phyloP scores from a whole-genome alignment of 2,888 invertebrate species.

The Gerris lacustris region DNA sequence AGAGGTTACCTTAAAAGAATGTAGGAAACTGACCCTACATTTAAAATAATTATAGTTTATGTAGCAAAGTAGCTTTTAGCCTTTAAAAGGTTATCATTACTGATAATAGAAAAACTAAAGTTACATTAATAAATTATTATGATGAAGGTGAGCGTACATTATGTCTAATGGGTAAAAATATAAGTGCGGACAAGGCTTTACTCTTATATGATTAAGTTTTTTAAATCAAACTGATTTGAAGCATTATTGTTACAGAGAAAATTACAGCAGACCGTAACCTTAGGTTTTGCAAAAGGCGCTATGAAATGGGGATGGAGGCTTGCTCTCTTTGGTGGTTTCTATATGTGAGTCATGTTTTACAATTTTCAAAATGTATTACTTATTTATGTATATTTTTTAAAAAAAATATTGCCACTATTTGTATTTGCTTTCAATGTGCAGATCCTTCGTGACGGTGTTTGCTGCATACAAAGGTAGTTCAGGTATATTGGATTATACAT shows the following conservation, averaged over 20 bases:
- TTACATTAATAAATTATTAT: too few relatives aligned
- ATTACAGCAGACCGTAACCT: slow-evolving; percentile 55
- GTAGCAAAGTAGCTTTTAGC: too few relatives aligned
- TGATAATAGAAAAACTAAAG: too few relatives aligned
- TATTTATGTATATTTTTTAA: background rate
- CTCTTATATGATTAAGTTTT: background rate
- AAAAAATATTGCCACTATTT: too few relatives aligned
- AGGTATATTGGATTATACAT: slow-evolving; percentile 52
- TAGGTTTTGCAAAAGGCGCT: slow-evolving; percentile 60
- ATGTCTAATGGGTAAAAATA: background rate
- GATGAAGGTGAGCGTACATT: background rate
- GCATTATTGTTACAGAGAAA: slow-evolving; percentile 42
- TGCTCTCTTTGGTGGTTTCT: slow-evolving; percentile 52
- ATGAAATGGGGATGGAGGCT: slow-evolving; percentile 56
- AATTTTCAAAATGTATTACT: background rate
- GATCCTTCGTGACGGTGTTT: slow-evolving; percentile 49
- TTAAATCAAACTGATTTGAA: too few relatives aligned
- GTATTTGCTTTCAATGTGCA: slow-evolving; percentile 33
- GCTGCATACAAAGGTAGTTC: slow-evolving; percentile 55
- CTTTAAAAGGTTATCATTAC: too few relatives aligned
- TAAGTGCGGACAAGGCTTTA: background rate
- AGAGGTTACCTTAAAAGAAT: too few relatives aligned
- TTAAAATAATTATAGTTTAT: too few relatives aligned
- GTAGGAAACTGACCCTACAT: too few relatives aligned
- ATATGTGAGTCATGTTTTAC: slow-evolving; percentile 45